These are phyloP conservation scores for Anas georgica DNA, from an alignment of 2,797 vertebrate genomes.

Conservation along the genomic window DNA sequence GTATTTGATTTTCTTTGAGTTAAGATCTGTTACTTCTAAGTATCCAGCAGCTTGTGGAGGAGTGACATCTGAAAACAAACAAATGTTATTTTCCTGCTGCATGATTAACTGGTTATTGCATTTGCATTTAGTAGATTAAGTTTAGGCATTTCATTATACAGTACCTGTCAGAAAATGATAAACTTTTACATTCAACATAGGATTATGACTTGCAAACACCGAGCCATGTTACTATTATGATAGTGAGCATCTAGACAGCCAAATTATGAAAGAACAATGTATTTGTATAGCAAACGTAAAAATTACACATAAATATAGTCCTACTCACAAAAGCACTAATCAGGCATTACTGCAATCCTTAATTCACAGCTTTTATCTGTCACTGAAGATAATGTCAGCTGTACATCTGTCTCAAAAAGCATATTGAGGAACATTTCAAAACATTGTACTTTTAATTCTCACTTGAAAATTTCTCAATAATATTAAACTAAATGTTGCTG, in stretches of 20 bases:
- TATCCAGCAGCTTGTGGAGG: constrained; percentile 89
- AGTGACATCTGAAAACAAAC: constrained; percentile 83
- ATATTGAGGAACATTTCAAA: neutral
- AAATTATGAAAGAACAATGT: neutral
- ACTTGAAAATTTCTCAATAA: neutral
- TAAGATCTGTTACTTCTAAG: constrained; percentile 94
- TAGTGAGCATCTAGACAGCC: neutral
- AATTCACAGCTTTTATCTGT: neutral
- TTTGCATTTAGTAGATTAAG: constrained; percentile 1
- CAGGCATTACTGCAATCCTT: neutral
- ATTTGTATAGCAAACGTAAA: neutral
- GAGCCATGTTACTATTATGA: neutral
- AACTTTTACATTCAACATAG: neutral
- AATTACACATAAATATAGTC: neutral
- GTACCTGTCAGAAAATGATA: constrained; percentile 26
- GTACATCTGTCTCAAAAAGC: neutral
- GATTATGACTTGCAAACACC: neutral
- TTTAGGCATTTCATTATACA: constrained; percentile 20
- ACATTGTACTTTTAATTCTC: neutral
- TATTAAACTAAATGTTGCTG: neutral
- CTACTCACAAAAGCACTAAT: constrained; percentile 18
- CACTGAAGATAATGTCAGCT: neutral
- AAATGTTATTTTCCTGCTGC: constrained; percentile 37
- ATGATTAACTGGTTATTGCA: constrained; percentile 1
- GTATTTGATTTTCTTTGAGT: constrained; percentile 93